Evolutionary conservation across 2,113 vertebrate genomes (phyloP).

Genomic region (Ranitomeya imitator): DNA sequence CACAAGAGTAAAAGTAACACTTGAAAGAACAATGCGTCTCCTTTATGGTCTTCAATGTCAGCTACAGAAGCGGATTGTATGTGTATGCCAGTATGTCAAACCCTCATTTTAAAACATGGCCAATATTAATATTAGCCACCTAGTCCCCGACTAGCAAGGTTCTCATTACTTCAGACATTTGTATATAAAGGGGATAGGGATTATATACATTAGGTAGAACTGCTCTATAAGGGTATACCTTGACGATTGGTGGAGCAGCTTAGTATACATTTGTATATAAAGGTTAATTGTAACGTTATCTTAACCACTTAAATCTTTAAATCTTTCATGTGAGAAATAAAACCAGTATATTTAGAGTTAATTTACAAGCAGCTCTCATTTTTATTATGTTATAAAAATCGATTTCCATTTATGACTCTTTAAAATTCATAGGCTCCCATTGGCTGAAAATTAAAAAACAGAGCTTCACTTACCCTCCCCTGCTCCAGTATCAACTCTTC

Average conservation of each 20-base stretch:
- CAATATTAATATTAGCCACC: background rate
- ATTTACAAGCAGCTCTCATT: background rate
- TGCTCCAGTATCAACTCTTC: no score
- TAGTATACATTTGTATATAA: background rate
- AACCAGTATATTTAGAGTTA: background rate
- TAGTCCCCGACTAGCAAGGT: background rate
- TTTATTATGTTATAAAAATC: no score
- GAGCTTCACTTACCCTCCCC: no score
- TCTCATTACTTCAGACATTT: background rate
- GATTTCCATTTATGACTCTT: no score
- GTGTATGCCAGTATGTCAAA: background rate
- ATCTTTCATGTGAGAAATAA: background rate
- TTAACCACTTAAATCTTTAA: background rate
- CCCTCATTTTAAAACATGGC: background rate
- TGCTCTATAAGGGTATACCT: no score
- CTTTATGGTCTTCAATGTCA: conserved; percentile 5
- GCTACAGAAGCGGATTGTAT: background rate
- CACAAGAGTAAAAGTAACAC: conserved; percentile 16
- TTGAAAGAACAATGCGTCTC: conserved; percentile 28
- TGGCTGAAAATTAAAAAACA: no score
- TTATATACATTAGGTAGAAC: no score
- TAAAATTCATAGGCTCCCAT: no score
- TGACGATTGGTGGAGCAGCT: no score
- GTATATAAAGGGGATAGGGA: background rate
- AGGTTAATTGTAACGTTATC: background rate